phyloP scores from a whole-genome alignment of 2,113 vertebrate species.

The Redunca redunca region DNA sequence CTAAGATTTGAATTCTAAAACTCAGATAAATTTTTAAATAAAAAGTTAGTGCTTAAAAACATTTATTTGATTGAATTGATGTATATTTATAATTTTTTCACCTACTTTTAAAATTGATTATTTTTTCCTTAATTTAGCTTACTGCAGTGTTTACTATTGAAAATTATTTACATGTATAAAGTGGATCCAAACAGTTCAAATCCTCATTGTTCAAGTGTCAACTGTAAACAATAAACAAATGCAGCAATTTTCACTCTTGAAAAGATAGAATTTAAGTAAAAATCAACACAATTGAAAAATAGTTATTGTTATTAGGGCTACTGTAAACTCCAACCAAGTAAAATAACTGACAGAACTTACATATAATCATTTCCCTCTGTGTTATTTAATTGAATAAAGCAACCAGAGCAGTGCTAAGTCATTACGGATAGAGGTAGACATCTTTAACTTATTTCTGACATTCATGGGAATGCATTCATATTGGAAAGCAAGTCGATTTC shows the following conservation, averaged over 20 bases:
- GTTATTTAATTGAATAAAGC: background rate
- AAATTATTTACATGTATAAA: background rate
- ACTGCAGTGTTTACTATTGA: background rate
- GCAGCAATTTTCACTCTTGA: background rate
- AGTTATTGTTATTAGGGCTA: background rate
- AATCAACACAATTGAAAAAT: background rate
- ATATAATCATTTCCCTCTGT: background rate
- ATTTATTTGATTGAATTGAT: background rate
- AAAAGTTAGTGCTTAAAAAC: background rate
- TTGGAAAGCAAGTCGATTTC: background rate
- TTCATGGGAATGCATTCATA: background rate
- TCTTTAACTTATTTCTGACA: background rate
- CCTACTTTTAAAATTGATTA: background rate
- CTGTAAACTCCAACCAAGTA: background rate
- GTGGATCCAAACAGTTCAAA: background rate
- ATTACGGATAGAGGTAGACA: background rate
- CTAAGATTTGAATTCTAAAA: background rate
- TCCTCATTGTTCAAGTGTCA: background rate
- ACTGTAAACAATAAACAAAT: background rate
- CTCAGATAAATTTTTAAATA: background rate
- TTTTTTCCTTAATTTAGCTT: background rate
- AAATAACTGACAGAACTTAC: background rate
- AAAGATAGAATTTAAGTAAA: background rate
- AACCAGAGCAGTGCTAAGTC: background rate
- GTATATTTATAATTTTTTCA: background rate